Evolutionary conservation across 2,113 vertebrate genomes (phyloP), one percentile per base, ranked within the genome.

Genomic region (Donacobius atricapilla): DNA sequence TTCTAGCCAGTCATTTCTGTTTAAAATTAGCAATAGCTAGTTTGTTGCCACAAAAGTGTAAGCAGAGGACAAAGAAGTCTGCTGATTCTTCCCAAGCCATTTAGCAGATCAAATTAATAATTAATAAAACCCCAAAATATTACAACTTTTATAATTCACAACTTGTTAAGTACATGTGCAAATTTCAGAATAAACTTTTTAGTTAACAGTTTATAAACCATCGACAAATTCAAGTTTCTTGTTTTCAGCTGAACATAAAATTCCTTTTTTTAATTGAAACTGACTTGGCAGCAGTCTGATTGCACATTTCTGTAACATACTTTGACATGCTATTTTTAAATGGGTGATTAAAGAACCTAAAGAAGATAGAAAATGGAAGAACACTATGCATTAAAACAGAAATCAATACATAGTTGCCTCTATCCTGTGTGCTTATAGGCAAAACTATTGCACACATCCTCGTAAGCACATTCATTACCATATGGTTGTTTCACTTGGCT

Each of bases 151-250:
- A 44, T 51, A 91, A 78, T n/a, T 54, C 20, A 72, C 54, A 71
- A 44, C 58, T 83, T 80, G 2, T 51, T 76, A 66, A 91, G 28
- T 12, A 58, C 17, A 81, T 20, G 10, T 57, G 13, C 31, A 83
- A 88, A 76, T 91, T 92, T 89, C 58, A 83, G 47, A 83, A 90
- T 61, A 68, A 90, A 76, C 6, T 90, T 25, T 91, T 96, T 92
- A 61, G 57, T 58, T 96, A 96, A 93, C 45, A 93, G 45, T 72
- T 80, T 51, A 58, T 81, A 79, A 93, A 30, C 17, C 91, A 56
- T 66, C 45, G 86, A 37, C 6, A 81, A 83, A 92, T 86, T 89
- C 69, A 93, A 83, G 30, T 57, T 30, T 71, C 25, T 90, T 35
- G 53, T 93, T 91, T 88, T 83, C 69, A 93, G 10, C 13, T 91